Percentiles rank a stretch among this genome's conserved stretches.
Conservation (phyloP, 2,797 vertebrate species). For the Falco biarmicus region DNA sequence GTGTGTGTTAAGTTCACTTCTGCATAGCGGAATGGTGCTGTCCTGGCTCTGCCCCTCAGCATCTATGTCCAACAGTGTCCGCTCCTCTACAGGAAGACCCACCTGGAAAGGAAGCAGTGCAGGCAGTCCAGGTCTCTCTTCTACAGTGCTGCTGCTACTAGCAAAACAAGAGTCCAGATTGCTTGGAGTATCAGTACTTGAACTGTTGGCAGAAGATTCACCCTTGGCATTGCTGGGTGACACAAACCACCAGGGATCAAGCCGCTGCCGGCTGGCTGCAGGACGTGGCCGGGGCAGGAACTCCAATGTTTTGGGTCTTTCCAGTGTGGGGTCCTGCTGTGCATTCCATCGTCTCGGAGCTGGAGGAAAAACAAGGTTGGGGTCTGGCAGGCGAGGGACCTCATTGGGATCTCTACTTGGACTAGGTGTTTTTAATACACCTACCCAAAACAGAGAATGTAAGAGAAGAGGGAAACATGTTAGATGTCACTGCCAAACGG, state of each 20-base stretch:
- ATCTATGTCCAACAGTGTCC: slow-evolving; percentile 89
- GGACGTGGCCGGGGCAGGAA: slow-evolving; percentile 93
- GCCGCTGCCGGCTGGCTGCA: slow-evolving; percentile 85
- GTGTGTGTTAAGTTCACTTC: slow-evolving; percentile 83
- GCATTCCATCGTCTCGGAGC: slow-evolving; percentile 92
- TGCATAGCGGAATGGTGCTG: slow-evolving; percentile 90
- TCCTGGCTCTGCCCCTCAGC: slow-evolving; percentile 93
- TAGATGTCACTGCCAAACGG: slow-evolving; percentile 45
- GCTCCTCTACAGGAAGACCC: slow-evolving; percentile 71
- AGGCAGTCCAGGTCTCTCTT: slow-evolving; percentile 84
- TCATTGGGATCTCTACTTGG: slow-evolving; percentile 85
- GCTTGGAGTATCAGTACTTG: slow-evolving; percentile 94
- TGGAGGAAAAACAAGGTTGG: slow-evolving; percentile 92
- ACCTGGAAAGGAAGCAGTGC: slow-evolving; percentile 83
- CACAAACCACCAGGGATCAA: slow-evolving; percentile 89
- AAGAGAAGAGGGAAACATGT: slow-evolving; percentile 55
- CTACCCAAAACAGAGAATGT: slow-evolving; percentile 67
- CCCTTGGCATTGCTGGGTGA: slow-evolving; percentile 81
- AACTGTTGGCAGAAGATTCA: slow-evolving; percentile 90
- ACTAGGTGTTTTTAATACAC: slow-evolving; percentile 80
- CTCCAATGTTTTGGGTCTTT: slow-evolving; percentile 96
- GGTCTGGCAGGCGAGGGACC: slow-evolving; percentile 93
- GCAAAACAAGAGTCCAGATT: slow-evolving; percentile 88
- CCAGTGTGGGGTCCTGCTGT: slow-evolving; percentile 83
- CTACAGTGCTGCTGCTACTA: slow-evolving; percentile 85